Evolutionary conservation across 2,113 vertebrate species (phyloP).

Genomic region (Ochotona curzoniae): DNA sequence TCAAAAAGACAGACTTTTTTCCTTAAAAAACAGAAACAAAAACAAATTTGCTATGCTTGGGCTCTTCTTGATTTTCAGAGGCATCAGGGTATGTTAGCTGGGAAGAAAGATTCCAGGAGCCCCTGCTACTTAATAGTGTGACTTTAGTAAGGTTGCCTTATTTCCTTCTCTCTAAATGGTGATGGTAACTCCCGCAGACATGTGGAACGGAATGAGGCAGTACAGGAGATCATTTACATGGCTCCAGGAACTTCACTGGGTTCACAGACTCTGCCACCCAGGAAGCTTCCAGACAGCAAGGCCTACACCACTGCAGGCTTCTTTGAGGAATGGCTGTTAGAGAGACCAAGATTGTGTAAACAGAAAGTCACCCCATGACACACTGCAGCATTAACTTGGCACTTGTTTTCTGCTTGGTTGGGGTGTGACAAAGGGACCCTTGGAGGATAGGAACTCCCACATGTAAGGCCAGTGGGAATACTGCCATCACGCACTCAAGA

Average conservation of each 20-base stretch:
- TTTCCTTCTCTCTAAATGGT: background rate
- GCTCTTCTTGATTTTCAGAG: slow-evolving; percentile 18
- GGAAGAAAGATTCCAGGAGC: background rate
- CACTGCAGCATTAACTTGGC: background rate
- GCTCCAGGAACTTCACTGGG: background rate
- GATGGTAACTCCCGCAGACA: background rate
- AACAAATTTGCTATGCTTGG: background rate
- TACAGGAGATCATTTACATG: background rate
- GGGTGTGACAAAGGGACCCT: background rate
- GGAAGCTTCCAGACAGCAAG: background rate
- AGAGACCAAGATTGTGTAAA: background rate
- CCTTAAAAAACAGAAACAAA: too few species aligned
- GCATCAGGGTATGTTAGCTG: background rate
- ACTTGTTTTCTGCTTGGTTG: background rate
- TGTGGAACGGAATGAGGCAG: background rate
- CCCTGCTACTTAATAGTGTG: background rate
- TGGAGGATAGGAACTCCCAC: slow-evolving; percentile 45
- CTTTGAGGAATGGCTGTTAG: background rate
- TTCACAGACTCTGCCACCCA: background rate
- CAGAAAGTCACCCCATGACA: background rate
- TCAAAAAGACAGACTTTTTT: background rate
- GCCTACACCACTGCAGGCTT: background rate
- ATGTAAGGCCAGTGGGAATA: slow-evolving; percentile 22
- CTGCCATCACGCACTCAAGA: background rate
- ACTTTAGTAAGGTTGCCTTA: background rate